Base-by-base conservation (phyloP, 1,140 invertebrate species). In the Drosophila littoralis region DNA sequence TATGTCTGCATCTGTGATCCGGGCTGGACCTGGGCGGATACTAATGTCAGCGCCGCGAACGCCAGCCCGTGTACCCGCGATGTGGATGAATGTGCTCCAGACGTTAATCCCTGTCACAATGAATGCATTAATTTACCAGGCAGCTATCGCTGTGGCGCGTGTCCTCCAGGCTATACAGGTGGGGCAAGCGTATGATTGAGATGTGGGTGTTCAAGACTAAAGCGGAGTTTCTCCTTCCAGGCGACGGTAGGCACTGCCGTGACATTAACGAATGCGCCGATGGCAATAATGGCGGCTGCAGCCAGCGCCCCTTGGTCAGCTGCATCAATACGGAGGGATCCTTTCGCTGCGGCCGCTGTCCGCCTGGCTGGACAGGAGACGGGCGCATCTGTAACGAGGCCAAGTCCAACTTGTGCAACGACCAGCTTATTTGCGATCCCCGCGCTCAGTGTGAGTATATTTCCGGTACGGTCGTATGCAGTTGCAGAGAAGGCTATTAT, bases 291-390 rank as follows among this genome's bases (percentile, higher is more conserved):
- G 98, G 98, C 5, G 98, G 98, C 9, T 99, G 98, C 91, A 98
- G 96, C 71, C 96, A 97, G 1, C 92, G 93, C 57, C 98, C 98
- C 0, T 93, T 95, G 66, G 86, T 91, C 0, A 36, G 13, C 10
- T 99, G 98, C 91, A 94, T 96, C 36, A 99, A 99, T 91, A 97
- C 96, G 1, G 90, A 91, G 64, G 98, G 98, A 12, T 97, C 97
- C 0, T 94, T 95, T 75, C 94, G 94, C 12, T 99, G 98, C 93
- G 97, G 96, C 0, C 79, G 93, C 0, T 99, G 98, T 93, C 98
- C 98, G 17, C 86, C 94, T 2, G 97, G 97, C 8, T 98, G 96
- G 93, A 92, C 94, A 72, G 98, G 98, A 0, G 95, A 98, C 92
- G 98, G 98, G 9, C 96, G 96, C 0, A 67, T 28, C 28, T 92